phyloP scores from a whole-genome alignment of 2,113 vertebrate species.

The Labeo rohita region DNA sequence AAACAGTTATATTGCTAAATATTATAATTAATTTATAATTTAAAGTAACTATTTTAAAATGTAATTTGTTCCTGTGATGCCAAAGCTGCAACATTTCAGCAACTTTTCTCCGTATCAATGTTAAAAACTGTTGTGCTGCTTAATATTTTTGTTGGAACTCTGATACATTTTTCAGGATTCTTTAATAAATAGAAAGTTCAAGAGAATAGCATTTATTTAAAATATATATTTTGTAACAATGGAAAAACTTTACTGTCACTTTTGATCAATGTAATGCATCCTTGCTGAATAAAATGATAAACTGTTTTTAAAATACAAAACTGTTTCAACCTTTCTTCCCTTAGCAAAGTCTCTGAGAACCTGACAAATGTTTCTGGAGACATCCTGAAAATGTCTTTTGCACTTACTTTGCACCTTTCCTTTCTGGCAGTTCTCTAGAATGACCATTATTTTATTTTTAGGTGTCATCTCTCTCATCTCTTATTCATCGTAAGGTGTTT shows the following conservation, averaged over 20 bases:
- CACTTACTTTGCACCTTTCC: background rate
- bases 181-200: background rate
- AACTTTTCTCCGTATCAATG: background rate
- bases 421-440: background rate
- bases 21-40: background rate
- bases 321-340: background rate
- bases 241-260: background rate
- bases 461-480: too few relatives aligned
- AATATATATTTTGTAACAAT: background rate
- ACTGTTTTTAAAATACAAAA: too few relatives aligned
- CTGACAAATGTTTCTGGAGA: background rate
- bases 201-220: background rate
- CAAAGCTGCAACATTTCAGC: background rate
- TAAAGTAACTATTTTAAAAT: background rate
- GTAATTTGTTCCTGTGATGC: too few relatives aligned
- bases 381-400: background rate
- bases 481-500: too few relatives aligned
- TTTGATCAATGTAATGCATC: background rate
- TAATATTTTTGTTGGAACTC: background rate
- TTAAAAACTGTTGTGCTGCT: background rate
- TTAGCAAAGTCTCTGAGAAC: background rate
- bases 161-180: background rate
- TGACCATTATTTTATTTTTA: background rate
- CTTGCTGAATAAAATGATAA: background rate
- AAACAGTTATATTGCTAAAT: background rate